These are phyloP conservation scores for Clarias fuscus DNA, from an alignment of 2,797 vertebrate species.

Conservation along the genomic window DNA sequence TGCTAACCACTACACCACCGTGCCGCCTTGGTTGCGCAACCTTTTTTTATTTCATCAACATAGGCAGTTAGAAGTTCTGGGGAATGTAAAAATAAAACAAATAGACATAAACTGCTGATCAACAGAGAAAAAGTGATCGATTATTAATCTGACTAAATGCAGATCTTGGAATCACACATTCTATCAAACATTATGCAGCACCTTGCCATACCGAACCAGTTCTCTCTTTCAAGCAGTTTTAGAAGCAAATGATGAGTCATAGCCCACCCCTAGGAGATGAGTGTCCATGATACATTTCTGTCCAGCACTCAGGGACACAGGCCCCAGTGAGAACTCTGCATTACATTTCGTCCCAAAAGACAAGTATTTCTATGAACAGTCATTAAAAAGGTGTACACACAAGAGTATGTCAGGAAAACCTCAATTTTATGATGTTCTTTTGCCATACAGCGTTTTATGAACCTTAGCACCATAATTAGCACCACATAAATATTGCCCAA, in stretches of 20 bases:
- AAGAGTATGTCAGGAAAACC: neutral
- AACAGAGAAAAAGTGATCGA: conserved; percentile 4
- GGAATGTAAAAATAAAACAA: conserved; percentile 1
- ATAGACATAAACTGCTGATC: neutral
- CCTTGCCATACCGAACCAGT: conserved; percentile 20
- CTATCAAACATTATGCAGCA: conserved; percentile 23
- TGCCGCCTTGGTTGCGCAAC: too few species aligned
- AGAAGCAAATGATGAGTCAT: conserved; percentile 53
- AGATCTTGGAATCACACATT: conserved; percentile 23
- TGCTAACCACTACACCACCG: too few species aligned
- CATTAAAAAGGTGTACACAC: neutral
- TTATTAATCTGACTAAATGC: conserved; percentile 10
- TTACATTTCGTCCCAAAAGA: neutral
- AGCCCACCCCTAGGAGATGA: conserved; percentile 20
- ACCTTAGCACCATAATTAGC: neutral
- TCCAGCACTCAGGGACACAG: conserved; percentile 11
- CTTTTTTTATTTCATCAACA: neutral
- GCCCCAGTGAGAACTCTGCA: neutral
- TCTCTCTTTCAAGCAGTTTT: conserved; percentile 5
- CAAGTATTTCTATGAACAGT: neutral
- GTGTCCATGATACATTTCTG: conserved; percentile 13
- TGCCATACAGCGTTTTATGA: neutral
- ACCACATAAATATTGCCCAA: conserved; percentile 3
- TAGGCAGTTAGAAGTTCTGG: neutral
- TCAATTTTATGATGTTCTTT: conserved; percentile 1